Evolutionary conservation across 2,113 vertebrate genomes (phyloP).

Genomic region (Protomyctophum bolini): DNA sequence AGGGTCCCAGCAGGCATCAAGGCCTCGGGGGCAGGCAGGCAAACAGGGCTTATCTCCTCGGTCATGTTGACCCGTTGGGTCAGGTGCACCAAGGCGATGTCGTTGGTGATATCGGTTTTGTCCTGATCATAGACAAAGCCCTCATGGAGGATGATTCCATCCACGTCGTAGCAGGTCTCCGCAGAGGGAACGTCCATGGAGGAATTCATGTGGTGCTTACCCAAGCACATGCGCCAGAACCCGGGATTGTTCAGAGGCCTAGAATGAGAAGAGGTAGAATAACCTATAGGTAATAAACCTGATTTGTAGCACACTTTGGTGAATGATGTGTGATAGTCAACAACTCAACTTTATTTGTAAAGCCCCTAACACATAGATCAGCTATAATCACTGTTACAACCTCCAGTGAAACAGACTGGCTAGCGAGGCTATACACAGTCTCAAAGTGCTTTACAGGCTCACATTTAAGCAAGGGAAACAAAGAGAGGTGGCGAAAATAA

Average conservation of each 20-base stretch:
- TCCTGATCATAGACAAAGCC: constrained; percentile 68
- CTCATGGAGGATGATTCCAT: constrained; percentile 67
- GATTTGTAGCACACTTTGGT: too few species aligned
- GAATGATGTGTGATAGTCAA: too few species aligned
- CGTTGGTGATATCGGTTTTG: constrained; percentile 59
- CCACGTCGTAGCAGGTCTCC: constrained; percentile 65
- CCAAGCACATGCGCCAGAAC: constrained; percentile 72
- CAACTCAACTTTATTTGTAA: too few species aligned
- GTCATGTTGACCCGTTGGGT: constrained; percentile 65
- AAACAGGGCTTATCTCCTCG: constrained; percentile 71
- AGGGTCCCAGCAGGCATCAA: constrained; percentile 56
- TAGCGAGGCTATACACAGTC: too few species aligned
- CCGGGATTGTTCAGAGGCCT: constrained; percentile 48
- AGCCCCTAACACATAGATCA: too few species aligned
- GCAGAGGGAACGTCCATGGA: constrained; percentile 62
- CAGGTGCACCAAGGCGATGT: constrained; percentile 75
- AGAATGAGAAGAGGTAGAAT: constrained; percentile 3
- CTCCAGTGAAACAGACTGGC: too few species aligned
- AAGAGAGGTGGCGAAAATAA: too few species aligned
- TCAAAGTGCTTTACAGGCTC: too few species aligned
- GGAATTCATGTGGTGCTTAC: constrained; percentile 76
- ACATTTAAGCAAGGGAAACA: too few species aligned
- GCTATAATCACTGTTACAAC: too few species aligned
- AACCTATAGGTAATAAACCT: not conserved
- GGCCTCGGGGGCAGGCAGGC: constrained; percentile 59